Conservation (phyloP, 2,888 invertebrate genomes). For the Acronicta alni region DNA sequence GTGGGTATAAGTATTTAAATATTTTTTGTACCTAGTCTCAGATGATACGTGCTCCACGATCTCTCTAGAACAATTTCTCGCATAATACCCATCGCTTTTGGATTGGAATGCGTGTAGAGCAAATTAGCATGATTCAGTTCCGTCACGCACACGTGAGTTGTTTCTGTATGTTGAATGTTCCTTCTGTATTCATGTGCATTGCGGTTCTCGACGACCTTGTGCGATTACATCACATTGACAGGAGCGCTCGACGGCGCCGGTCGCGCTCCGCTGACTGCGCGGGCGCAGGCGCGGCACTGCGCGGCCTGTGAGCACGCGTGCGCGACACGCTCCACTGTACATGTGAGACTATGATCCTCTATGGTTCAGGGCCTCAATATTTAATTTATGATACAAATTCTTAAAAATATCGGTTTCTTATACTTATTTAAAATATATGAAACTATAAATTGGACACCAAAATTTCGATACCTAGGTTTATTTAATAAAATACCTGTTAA, state of each 20-base stretch:
- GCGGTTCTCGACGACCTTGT: slow-evolving; percentile 66
- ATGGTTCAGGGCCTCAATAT: slow-evolving; percentile 7
- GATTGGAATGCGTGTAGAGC: background rate
- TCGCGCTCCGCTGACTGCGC: slow-evolving; percentile 55
- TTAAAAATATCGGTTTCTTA: too few species aligned
- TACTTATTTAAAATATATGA: too few species aligned
- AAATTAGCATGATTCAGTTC: background rate
- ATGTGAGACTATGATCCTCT: slow-evolving; percentile 11
- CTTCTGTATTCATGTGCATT: slow-evolving; percentile 41
- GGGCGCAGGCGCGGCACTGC: slow-evolving; percentile 45
- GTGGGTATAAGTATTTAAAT: too few species aligned
- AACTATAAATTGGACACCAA: too few species aligned
- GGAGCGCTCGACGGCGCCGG: slow-evolving; percentile 61
- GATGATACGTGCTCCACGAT: background rate
- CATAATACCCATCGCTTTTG: background rate
- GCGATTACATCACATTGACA: slow-evolving; percentile 67
- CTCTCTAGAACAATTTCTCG: background rate
- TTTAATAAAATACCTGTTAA: too few species aligned
- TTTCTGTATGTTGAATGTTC: slow-evolving; percentile 19
- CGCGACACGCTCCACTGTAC: slow-evolving; percentile 20
- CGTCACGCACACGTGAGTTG: slow-evolving; percentile 13
- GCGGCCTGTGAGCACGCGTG: slow-evolving; percentile 29
- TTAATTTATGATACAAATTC: background rate
- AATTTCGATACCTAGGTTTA: too few species aligned
- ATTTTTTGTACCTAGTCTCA: too few species aligned